A percentile compares a stretch with the other conserved stretches of the same genome.
Conservation (phyloP, 2,797 vertebrate species). For the Schizopygopsis pylzovi region DNA sequence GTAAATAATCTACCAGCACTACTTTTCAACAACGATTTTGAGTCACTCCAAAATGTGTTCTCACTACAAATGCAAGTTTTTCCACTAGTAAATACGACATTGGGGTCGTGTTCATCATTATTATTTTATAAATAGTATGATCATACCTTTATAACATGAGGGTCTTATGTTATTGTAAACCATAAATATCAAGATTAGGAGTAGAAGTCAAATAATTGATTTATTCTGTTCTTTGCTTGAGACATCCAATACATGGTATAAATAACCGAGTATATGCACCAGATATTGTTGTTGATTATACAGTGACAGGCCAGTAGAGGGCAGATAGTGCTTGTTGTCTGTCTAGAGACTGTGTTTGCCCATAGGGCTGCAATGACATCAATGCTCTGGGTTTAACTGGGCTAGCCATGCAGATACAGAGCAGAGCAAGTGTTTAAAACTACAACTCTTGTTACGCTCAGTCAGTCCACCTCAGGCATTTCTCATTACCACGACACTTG, state of each 20-base stretch:
- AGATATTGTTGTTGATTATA: background rate
- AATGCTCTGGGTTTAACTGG: slow-evolving; percentile 58
- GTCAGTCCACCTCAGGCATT: background rate
- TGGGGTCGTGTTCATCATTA: background rate
- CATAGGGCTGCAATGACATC: slow-evolving; percentile 74
- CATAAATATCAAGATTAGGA: background rate
- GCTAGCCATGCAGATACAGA: slow-evolving; percentile 5
- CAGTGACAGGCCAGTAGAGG: slow-evolving; percentile 72
- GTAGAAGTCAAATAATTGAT: background rate
- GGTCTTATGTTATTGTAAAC: background rate
- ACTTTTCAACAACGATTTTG: background rate
- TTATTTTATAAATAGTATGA: background rate
- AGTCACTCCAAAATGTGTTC: background rate
- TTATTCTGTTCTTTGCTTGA: background rate
- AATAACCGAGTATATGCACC: background rate
- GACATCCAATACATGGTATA: background rate
- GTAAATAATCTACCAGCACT: background rate
- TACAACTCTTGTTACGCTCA: background rate
- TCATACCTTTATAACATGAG: background rate
- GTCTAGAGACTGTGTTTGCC: slow-evolving; percentile 46
- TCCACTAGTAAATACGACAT: background rate
- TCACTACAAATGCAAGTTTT: background rate
- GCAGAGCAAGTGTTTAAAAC: slow-evolving; percentile 7
- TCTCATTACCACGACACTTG: slow-evolving; percentile 33
- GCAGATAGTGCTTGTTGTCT: slow-evolving; percentile 72